Percentiles rank a stretch among this genome's conserved stretches.
Evolutionary conservation across 2,888 invertebrate species (phyloP).

Genomic region (Selenia dentaria): DNA sequence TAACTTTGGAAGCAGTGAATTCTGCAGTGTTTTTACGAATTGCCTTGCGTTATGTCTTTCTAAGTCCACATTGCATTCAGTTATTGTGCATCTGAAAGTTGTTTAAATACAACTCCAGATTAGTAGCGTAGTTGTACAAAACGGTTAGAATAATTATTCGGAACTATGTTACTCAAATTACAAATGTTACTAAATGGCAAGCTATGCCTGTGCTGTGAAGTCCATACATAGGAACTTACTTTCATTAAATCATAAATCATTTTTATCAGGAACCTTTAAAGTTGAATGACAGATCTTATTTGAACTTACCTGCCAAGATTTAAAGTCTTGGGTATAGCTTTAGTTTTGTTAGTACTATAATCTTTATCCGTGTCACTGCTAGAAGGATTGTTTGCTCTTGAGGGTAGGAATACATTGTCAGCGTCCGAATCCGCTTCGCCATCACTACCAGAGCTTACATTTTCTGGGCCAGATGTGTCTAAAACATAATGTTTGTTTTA

Average conservation of each 20-base stretch:
- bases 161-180: too few species aligned
- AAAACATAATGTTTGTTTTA: slow-evolving; percentile 1
- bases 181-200: too few species aligned
- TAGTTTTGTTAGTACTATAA: slow-evolving; percentile 52
- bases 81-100: slow-evolving; percentile 69
- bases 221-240: too few species aligned
- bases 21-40: slow-evolving; percentile 91
- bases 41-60: slow-evolving; percentile 94
- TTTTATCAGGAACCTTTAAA: too few species aligned
- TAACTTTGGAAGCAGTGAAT: slow-evolving; percentile 90
- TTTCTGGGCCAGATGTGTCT: slow-evolving; percentile 88
- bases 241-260: too few species aligned
- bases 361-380: slow-evolving; percentile 48
- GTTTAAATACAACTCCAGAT: too few species aligned
- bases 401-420: slow-evolving; percentile 77
- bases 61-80: slow-evolving; percentile 90
- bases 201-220: too few species aligned
- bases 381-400: slow-evolving; percentile 64
- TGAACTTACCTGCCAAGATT: slow-evolving; percentile 74
- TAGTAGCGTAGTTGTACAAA: too few species aligned
- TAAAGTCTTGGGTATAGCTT: slow-evolving; percentile 72
- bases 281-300: too few species aligned
- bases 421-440: slow-evolving; percentile 79
- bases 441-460: slow-evolving; percentile 78
- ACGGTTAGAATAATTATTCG: too few species aligned